Base-by-base conservation (phyloP, 2,888 invertebrate genomes). In the Metellina segmentata region DNA sequence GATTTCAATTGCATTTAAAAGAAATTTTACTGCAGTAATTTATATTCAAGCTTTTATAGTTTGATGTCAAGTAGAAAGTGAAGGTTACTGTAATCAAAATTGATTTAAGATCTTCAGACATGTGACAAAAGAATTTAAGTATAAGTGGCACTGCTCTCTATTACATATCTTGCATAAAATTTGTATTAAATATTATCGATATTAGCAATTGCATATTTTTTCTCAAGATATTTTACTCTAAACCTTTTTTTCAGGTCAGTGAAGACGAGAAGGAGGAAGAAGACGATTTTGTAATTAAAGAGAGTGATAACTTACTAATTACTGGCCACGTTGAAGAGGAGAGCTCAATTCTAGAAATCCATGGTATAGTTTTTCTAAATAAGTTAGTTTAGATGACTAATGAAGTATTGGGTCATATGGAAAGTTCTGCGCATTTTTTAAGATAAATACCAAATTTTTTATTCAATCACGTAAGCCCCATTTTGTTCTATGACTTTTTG, bases 241-340 rank as follows among this genome's bases (percentile, higher is more conserved):
- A 16, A 16, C 6, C 61, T 5, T 11, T 86, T 77, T 75, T 81
- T 61, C 34, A 93, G 85, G 85, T 71, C 9, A 16, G 49, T 16
- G 83, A 94, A 94, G 94, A 94, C 71, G 95, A 95, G 93, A 16
- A 78, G 34, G 95, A 95, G 88, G 95, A 98, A 94, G 97, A 97
- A 94, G 98, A 98, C 94, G 98, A 99, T 95, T 98, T 98, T 94
- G 96, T 97, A 77, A 98, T 99, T 79, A 97, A 98, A 95, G 96
- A 97, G 0, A 96, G 96, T 92, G 99, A 99, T 95, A 99, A 99
- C 95, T 96, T 99, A 48, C 96, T 99, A 48, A 95, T 98, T 16
- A 97, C 98, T 0, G 98, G 98, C 0, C 97, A 97, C 94, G 97
- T 98, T 0, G 97, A 98, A 94, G 97, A 97, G 94, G 98, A 98